These are phyloP conservation scores for Ips nitidus DNA, from an alignment of 1,140 invertebrate genomes.

Conservation along the genomic window DNA sequence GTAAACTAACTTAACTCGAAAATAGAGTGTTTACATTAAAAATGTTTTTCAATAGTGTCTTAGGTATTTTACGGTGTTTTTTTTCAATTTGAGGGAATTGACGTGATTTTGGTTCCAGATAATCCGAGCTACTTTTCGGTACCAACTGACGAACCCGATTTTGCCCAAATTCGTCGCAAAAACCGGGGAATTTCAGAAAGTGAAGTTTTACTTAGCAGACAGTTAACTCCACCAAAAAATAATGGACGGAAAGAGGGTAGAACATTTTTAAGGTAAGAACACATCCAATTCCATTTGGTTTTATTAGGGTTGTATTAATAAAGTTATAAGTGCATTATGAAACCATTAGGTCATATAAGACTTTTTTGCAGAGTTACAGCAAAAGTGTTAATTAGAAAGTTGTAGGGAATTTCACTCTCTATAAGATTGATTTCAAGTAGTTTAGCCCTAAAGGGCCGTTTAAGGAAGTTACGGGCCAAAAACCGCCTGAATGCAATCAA, in stretches of 20 bases:
- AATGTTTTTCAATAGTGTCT: conserved; percentile 6
- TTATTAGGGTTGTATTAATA: too few relatives aligned
- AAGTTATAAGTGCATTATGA: too few relatives aligned
- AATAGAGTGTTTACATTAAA: conserved; percentile 12
- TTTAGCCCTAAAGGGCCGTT: too few relatives aligned
- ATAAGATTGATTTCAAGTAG: too few relatives aligned
- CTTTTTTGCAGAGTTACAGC: too few relatives aligned
- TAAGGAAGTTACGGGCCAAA: too few relatives aligned
- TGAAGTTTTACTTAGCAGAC: conserved; percentile 40
- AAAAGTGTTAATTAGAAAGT: too few relatives aligned
- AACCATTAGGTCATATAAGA: too few relatives aligned
- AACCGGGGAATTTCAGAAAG: conserved; percentile 32
- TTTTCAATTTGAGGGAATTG: neutral
- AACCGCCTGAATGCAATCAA: too few relatives aligned
- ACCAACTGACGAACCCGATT: conserved; percentile 41
- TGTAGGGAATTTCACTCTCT: too few relatives aligned
- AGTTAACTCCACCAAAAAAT: conserved; percentile 38
- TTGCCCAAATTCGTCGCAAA: conserved; percentile 16
- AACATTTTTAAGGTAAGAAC: conserved; percentile 26
- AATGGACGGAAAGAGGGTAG: conserved; percentile 9
- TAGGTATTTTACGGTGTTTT: neutral
- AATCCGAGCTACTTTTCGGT: conserved; percentile 64
- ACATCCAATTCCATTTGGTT: too few relatives aligned
- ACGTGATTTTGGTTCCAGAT: conserved; percentile 52
- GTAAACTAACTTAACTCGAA: neutral